A percentile compares a stretch with the other conserved stretches of the same genome.
These are phyloP conservation scores for Vidua macroura DNA, from an alignment of 2,113 vertebrate species.

Conservation along the genomic window DNA sequence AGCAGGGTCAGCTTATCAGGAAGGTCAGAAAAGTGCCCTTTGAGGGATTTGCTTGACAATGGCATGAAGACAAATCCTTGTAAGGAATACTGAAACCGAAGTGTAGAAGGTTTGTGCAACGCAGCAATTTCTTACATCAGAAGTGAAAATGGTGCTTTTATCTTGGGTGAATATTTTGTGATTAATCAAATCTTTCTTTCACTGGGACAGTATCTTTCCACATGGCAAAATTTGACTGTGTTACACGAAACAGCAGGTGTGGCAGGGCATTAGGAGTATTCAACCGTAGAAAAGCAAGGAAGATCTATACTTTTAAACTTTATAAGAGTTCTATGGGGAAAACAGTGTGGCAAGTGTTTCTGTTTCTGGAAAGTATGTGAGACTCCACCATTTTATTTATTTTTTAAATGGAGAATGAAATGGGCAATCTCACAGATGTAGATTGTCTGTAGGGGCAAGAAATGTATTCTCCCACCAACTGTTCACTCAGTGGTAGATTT, in stretches of 20 bases:
- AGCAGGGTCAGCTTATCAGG: not conserved
- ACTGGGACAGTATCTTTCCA: not conserved
- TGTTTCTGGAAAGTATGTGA: not conserved
- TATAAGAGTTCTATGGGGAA: not conserved
- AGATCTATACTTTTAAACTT: not conserved
- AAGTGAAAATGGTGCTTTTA: not conserved
- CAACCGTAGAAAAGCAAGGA: not conserved
- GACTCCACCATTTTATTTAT: not conserved
- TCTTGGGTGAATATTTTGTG: not conserved
- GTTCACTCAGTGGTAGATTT: not conserved
- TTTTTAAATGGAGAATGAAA: not conserved
- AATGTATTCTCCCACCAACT: not conserved
- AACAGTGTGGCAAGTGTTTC: not conserved
- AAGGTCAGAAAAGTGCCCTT: not conserved
- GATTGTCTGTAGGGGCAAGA: not conserved
- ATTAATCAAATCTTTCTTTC: not conserved
- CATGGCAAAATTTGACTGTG: not conserved
- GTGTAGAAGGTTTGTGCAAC: not conserved
- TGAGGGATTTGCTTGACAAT: not conserved
- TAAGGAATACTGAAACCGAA: not conserved
- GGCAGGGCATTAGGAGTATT: not conserved
- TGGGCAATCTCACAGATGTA: not conserved
- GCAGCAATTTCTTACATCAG: not conserved
- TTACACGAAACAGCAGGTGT: not conserved
- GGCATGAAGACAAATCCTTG: not conserved